Evolutionary conservation across 2,888 invertebrate genomes (phyloP), one percentile per base, ranked within the genome.

Genomic region (Tachystola acroxantha): DNA sequence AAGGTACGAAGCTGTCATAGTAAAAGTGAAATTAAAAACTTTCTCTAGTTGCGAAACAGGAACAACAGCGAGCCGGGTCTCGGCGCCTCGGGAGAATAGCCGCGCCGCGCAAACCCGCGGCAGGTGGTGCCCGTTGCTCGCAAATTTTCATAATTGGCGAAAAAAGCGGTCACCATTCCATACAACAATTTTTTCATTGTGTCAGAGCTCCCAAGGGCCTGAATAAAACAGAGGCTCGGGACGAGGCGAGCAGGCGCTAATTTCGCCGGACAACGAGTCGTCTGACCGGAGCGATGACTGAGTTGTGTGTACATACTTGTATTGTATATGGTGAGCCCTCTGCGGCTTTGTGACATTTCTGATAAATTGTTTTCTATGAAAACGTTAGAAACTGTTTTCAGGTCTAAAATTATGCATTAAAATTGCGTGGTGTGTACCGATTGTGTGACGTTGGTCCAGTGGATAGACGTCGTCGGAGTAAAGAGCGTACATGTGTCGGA

Each of bases 131-230:
- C 46, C 73, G 71, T 52, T 58, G 63, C 59, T 61, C 56, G 54
- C 65, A 54, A 71, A 76, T 74, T 75, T 77, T 58, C 73, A 80
- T 78, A 78, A 81, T 73, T 72, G 70, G 66, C 57, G 46, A 44
- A 33, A 59, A 70, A 69, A 75, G 68, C 63, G 45, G 60, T 64
- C 67, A 64, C 63, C 59, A 66, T 64, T 64, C 57, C 69, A 75
- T 73, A 74, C 67, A 72, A 73, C 64, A 67, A 64, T 72, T 76
- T 77, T 70, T 75, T 70, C 76, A 78, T 78, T 78, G 76, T 74
- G 73, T 64, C 63, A 59, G 59, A 57, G 67, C 57, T 73, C 79
- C 76, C 77, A 60, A 57, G 74, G 72, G 77, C 40, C 67, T 78
- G 77, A 78, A 79, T 79, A 82, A 77, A 80, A 81, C 70, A 77